phyloP scores from a whole-genome alignment of 2,113 vertebrate genomes.

The Pterocles orientalis region DNA sequence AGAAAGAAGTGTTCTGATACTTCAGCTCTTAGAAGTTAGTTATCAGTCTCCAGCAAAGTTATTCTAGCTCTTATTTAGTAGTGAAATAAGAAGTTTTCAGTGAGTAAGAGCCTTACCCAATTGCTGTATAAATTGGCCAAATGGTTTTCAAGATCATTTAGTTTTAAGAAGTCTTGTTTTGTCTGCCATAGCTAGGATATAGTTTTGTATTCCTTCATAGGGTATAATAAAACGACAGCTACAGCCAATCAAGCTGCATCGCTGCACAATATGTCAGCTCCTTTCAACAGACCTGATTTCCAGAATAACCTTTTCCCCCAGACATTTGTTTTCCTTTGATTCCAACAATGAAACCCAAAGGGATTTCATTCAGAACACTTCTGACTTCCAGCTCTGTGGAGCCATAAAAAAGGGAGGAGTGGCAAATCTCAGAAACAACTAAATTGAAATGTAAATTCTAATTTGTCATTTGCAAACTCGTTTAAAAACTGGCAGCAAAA shows the following conservation, averaged over 20 bases:
- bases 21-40: background rate
- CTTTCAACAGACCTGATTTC: constrained; percentile 50
- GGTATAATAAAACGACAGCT: constrained; percentile 40
- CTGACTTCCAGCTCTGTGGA: background rate
- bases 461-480: background rate
- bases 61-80: background rate
- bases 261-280: constrained; percentile 6
- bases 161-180: constrained; percentile 22
- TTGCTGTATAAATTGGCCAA: constrained; percentile 27
- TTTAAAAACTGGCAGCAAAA: background rate
- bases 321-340: constrained; percentile 53
- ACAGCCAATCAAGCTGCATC: constrained; percentile 12
- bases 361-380: background rate
- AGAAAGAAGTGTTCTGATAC: background rate
- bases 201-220: background rate
- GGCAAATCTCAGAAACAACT: background rate
- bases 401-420: background rate
- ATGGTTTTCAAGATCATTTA: constrained; percentile 46
- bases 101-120: background rate
- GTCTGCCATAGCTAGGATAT: background rate
- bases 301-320: constrained; percentile 53
- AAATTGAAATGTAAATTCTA: background rate
- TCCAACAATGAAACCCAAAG: constrained; percentile 9
- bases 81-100: background rate
- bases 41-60: background rate